A percentile compares a stretch with the other conserved stretches of the same genome.
Conservation (phyloP, 1,140 invertebrate species). For the Pogonomyrmex californicus region DNA sequence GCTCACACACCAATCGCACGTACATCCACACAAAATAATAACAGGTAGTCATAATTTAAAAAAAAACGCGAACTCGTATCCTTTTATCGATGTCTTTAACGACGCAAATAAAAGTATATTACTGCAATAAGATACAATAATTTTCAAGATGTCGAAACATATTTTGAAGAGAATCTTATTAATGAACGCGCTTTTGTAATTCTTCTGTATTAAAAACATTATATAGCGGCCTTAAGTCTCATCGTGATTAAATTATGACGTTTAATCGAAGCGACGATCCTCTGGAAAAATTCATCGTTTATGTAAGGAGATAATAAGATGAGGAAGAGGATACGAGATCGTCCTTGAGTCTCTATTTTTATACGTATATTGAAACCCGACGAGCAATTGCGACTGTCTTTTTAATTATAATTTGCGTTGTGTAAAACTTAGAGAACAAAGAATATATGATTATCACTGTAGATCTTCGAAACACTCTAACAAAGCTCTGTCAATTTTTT, state of each 20-base stretch:
- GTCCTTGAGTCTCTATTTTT: slow-evolving; percentile 42
- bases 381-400: slow-evolving; percentile 23
- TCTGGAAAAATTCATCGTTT: slow-evolving; percentile 7
- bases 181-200: not conserved
- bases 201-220: not conserved
- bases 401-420: not conserved
- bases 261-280: not conserved
- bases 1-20: no score
- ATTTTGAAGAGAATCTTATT: not conserved
- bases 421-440: not conserved
- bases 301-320: not conserved
- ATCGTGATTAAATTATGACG: slow-evolving; percentile 11
- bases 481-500: not conserved
- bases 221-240: not conserved
- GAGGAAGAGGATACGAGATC: slow-evolving; percentile 33
- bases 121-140: not conserved
- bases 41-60: slow-evolving; percentile 28
- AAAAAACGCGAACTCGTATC: slow-evolving; percentile 55
- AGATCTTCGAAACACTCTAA: not conserved
- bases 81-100: not conserved
- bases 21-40: slow-evolving; percentile 29
- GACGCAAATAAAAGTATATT: not conserved
- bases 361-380: slow-evolving; percentile 27
- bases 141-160: not conserved
- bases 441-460: not conserved